Conservation (phyloP, 1,140 invertebrate species). For the Caenorhabditis remanei region DNA sequence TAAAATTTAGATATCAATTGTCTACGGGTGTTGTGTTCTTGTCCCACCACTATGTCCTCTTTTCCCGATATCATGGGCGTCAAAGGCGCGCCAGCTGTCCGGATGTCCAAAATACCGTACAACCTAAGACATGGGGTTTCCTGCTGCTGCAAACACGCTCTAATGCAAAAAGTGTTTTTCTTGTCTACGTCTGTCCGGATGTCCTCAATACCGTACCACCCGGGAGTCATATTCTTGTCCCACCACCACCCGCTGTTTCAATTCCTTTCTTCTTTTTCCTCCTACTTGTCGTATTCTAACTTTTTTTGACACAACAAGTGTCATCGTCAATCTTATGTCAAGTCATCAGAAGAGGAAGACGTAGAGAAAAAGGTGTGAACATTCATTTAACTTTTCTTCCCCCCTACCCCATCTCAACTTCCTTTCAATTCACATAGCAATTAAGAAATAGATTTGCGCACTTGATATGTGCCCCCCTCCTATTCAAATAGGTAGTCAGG, state of each 20-base stretch:
- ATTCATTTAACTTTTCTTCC: conserved; percentile 5
- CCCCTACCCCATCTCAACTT: not conserved
- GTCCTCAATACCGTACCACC: too few relatives aligned
- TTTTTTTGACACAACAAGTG: not conserved
- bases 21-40: too few relatives aligned
- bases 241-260: conserved; percentile 41
- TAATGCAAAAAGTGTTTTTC: too few relatives aligned
- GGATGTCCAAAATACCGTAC: too few relatives aligned
- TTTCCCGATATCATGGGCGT: too few relatives aligned
- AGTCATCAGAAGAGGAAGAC: not conserved
- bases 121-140: too few relatives aligned
- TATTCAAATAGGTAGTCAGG: conserved; percentile 38
- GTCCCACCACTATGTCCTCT: too few relatives aligned
- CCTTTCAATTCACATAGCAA: not conserved
- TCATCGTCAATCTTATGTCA: conserved; percentile 31
- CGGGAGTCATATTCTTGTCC: not conserved
- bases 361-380: conserved; percentile 15
- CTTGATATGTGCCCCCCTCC: conserved; percentile 31
- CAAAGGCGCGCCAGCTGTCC: too few relatives aligned
- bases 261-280: not conserved
- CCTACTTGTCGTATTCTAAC: too few relatives aligned
- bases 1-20: too few relatives aligned
- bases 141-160: too few relatives aligned
- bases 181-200: too few relatives aligned
- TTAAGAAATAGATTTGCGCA: conserved; percentile 46